These are phyloP conservation scores for Saxidomus purpurata DNA, from an alignment of 1,140 invertebrate genomes.

Conservation along the genomic window DNA sequence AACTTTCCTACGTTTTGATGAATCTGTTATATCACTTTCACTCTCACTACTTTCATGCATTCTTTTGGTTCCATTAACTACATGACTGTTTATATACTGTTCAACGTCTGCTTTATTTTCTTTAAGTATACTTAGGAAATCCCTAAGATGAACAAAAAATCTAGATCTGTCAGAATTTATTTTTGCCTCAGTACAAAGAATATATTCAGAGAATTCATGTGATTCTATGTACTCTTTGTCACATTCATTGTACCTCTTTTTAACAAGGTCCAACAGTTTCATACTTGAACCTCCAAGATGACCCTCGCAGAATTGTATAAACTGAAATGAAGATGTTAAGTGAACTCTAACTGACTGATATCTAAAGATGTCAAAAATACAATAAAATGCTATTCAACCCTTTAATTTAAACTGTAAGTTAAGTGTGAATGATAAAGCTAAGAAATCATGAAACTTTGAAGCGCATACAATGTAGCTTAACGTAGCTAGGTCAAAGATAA, in stretches of 20 bases:
- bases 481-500: no score
- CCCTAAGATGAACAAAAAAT: slow-evolving; percentile 54
- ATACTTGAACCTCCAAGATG: background rate
- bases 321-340: slow-evolving; percentile 58
- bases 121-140: slow-evolving; percentile 49
- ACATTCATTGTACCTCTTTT: slow-evolving; percentile 49
- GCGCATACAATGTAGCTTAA: no score
- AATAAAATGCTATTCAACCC: no score
- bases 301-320: slow-evolving; percentile 51
- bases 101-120: slow-evolving; percentile 13
- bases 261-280: slow-evolving; percentile 30
- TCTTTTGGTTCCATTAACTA: background rate
- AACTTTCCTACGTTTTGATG: background rate
- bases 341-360: no score
- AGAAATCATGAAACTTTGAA: no score
- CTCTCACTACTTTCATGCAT: slow-evolving; percentile 26
- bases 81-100: background rate
- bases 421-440: no score
- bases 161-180: background rate
- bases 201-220: slow-evolving; percentile 1
- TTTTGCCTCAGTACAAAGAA: slow-evolving; percentile 34
- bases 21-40: background rate
- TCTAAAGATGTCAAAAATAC: background rate
- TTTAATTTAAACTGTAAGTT: no score
- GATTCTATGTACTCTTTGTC: slow-evolving; percentile 32